Base-by-base conservation (phyloP, 2,797 vertebrate genomes). In the Helicolenus hilgendorfi region DNA sequence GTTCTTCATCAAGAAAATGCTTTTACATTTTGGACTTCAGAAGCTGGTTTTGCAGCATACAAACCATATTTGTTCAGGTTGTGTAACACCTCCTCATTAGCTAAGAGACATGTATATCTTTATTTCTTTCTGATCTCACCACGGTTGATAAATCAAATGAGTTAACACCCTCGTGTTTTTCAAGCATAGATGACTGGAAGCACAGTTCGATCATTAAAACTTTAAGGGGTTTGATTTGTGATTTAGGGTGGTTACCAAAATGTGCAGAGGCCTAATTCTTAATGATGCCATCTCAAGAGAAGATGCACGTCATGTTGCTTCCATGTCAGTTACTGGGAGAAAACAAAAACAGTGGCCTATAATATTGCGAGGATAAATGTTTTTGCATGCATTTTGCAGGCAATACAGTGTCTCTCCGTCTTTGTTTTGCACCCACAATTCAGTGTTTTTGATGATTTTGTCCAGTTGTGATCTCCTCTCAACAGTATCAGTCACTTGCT, bases 361-460 rank as follows among this genome's bases (percentile, higher is more conserved):
- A 81, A 60, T 70, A 76, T 76, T 24, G 35, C 11, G 8, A 27
- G 27, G 27, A 22, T 20, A 29, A 14, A 55, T 85, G 60, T 88
- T 83, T 74, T 74, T 86, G 65, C 59, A 72, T 79, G 67, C 77
- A 7, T 77, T 80, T 87, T 75, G 11, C 36, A 58, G 22, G 4
- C 20, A 36, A 18, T 29, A 55, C 26, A 24, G 58, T n/a, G 31
- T 24, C 31, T 55, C 8, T 1, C 11, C 22, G 7, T 70, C 11
- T n/a, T 14, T 6, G 1, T 56, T 11, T 26, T 59, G 31, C 29
- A 70, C 8, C 20, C 41, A 36, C 63, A 83, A 24, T 33, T 56
- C 20, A 33, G 26, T 41, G 27, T 53, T 60, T 69, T 77, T 80
- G 41, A n/a, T 33, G 11, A 26, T 73, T 64, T 31, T 36, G 26